These are phyloP conservation scores for Myotis yumanensis DNA, from an alignment of 2,113 vertebrate species.

Conservation along the genomic window DNA sequence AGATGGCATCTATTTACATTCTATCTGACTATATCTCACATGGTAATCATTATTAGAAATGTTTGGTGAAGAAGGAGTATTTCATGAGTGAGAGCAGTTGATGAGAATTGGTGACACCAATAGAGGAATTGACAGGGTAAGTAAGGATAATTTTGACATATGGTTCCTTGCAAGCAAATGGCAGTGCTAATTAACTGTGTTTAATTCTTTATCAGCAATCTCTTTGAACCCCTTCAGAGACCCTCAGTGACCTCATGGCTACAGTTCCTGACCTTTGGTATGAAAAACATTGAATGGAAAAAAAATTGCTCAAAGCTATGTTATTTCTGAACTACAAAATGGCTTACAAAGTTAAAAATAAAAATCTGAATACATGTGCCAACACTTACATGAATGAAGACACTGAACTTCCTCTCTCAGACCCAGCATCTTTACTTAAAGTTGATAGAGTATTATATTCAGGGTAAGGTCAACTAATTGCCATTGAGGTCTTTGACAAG, in stretches of 20 bases:
- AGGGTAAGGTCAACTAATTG: background rate
- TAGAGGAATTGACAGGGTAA: background rate
- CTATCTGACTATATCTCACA: background rate
- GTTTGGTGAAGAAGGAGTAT: background rate
- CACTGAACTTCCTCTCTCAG: conserved; percentile 14
- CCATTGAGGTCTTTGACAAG: background rate
- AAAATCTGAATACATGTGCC: conserved; percentile 53
- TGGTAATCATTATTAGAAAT: background rate
- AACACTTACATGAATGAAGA: conserved; percentile 42
- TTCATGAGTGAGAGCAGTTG: background rate
- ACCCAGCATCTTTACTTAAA: background rate
- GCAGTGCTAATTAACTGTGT: conserved; percentile 23
- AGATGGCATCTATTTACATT: background rate
- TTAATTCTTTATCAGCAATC: conserved; percentile 65
- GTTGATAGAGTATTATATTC: background rate
- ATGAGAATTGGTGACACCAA: background rate
- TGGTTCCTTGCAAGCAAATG: conserved; percentile 25
- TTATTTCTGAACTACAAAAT: conserved; percentile 66
- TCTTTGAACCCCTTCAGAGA: conserved; percentile 57
- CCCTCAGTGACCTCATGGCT: conserved; percentile 47
- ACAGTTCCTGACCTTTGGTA: conserved; percentile 53
- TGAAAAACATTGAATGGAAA: conserved; percentile 50
- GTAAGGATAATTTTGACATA: conserved; percentile 47
- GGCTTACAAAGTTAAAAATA: conserved; percentile 71
- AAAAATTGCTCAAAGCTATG: conserved; percentile 50